Percentiles rank a stretch among this genome's conserved stretches.
Evolutionary conservation across 2,888 invertebrate species (phyloP).

Genomic region (Trachelus stipa): DNA sequence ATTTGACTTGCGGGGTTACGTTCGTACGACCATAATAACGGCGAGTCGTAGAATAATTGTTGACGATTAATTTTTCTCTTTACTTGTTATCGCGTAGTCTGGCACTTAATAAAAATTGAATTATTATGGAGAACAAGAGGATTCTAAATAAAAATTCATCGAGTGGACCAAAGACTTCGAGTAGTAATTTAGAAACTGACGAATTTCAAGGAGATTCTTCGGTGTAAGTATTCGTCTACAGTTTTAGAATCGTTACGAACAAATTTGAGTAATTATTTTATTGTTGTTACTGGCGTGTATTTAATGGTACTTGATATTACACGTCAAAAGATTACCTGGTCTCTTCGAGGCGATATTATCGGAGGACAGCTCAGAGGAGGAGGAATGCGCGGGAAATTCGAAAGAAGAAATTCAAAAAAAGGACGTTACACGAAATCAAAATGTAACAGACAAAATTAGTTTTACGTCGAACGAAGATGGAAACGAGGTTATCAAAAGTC

Average conservation of each 20-base stretch:
- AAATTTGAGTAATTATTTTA: background rate
- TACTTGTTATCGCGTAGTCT: background rate
- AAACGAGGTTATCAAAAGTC: background rate
- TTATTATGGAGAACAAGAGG: background rate
- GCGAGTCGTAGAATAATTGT: background rate
- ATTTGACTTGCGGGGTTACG: background rate
- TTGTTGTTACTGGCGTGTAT: background rate
- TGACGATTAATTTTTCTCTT: background rate
- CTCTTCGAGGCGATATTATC: conserved; percentile 41
- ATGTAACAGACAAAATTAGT: background rate
- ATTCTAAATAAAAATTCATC: background rate
- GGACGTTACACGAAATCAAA: background rate
- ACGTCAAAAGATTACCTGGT: background rate
- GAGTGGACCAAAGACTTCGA: background rate
- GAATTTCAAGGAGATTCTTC: background rate
- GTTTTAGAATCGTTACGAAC: background rate
- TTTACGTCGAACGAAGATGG: background rate
- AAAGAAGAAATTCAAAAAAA: conserved; percentile 5
- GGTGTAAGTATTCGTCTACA: background rate
- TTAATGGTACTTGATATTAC: background rate
- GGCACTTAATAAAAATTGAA: background rate
- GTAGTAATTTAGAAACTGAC: background rate
- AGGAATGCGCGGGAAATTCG: background rate
- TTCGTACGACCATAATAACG: background rate
- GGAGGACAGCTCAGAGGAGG: conserved; percentile 35